Base-by-base conservation (phyloP, 2,113 vertebrate species). In the Oxygymnocypris stewartii region DNA sequence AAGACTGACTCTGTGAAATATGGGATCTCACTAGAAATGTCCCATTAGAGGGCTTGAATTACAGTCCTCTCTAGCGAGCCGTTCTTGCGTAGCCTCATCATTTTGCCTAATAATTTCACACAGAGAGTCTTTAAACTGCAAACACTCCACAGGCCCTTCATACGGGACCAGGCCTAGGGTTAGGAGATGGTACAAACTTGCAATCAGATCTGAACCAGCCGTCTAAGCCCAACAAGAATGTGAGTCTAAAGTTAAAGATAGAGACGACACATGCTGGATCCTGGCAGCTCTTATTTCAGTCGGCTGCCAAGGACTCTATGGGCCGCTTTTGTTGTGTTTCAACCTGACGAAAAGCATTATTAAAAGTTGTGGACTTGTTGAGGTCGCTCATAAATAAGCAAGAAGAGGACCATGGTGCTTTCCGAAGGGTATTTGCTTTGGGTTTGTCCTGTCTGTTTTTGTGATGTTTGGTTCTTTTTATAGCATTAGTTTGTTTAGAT, bases 161-260 rank as follows among this genome's bases (percentile, higher is more conserved):
- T 5, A 11, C 44, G 82, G 88, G 77, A 44, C 85, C 84, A 89
- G 86, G 86, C 81, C 79, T 73, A 92, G 92, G 93, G 90, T 84
- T 90, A 90, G 88, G 88, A 80, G 88, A 86, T 84, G 91, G 92
- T 71, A 65, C 69, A 71, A 69, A 73, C 63, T 63, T 95, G 95
- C 92, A 95, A 96, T 96, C 96, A 95, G 97, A 95, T 94, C 94
- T 92, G 89, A 93, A 85, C 65, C 92, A 92, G 91, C 95, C 93
- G 92, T 95, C 94, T 93, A 95, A 95, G 96, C 96, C 92, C 92
- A 88, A 87, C 92, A 96, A 96, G 98, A 98, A 99, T 98, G 97
- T 95, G 92, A 96, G 96, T 96, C 95, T 95, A 94, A 95, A 96
- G 97, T 98, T 99, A 99, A 98, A 99, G 97, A 99, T 99, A 99